Evolutionary conservation across 2,888 invertebrate genomes (phyloP).

Genomic region (Chloromyia formosa): DNA sequence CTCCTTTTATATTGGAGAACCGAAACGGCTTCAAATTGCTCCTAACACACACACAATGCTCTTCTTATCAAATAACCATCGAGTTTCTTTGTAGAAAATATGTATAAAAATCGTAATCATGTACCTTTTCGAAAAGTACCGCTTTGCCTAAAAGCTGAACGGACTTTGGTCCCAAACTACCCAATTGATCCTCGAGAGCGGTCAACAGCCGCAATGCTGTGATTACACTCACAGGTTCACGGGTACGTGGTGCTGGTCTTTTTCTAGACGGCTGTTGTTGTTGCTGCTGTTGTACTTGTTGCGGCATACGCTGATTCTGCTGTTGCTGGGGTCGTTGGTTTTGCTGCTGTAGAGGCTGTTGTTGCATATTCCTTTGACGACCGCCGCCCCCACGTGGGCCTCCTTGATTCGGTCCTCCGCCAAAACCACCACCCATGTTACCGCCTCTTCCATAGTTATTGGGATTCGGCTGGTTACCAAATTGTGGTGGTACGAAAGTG

Average conservation of each 20-base stretch:
- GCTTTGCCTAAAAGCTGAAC: conserved; percentile 48
- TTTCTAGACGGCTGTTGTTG: neutral
- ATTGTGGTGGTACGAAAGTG: neutral
- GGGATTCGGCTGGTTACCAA: conserved; percentile 6
- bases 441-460: conserved; percentile 1
- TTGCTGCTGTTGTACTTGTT: neutral
- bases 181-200: conserved; percentile 49
- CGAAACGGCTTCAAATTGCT: too few relatives aligned
- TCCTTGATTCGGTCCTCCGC: neutral
- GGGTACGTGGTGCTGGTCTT: neutral
- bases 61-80: neutral
- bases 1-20: neutral
- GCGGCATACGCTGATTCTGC: conserved; percentile 18
- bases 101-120: conserved; percentile 22
- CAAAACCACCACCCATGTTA: neutral
- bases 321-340: neutral
- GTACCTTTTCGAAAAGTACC: conserved; percentile 49
- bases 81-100: neutral
- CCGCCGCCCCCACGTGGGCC: neutral
- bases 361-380: neutral
- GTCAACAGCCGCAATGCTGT: conserved; percentile 48
- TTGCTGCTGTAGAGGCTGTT: conserved; percentile 4
- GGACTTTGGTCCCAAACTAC: conserved; percentile 49
- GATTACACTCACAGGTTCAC: conserved; percentile 48
- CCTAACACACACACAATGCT: too few relatives aligned